phyloP scores from a whole-genome alignment of 2,113 vertebrate genomes.

The Sinosuthora webbiana region DNA sequence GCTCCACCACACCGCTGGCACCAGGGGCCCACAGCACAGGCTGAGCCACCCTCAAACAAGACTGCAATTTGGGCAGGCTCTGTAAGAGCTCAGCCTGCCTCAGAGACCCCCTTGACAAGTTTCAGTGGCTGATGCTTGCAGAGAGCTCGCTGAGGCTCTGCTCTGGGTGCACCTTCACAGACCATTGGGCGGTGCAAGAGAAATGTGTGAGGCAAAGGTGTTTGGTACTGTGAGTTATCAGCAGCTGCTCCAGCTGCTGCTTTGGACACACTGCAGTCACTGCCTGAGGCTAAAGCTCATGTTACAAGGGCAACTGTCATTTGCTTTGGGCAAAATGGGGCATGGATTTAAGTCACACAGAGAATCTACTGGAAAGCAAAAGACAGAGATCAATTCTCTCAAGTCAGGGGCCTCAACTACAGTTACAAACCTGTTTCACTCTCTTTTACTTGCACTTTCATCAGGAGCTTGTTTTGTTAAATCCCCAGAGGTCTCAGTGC shows the following conservation, averaged over 20 bases:
- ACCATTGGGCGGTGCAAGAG: accelerated
- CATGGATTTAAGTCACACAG: neutral
- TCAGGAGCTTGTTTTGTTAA: neutral
- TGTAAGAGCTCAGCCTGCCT: neutral
- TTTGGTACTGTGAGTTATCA: neutral
- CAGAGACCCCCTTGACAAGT: neutral
- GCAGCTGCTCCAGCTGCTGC: neutral
- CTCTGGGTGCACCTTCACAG: neutral
- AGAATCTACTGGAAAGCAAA: neutral
- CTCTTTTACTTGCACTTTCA: neutral
- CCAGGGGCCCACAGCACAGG: accelerated
- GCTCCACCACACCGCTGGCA: neutral
- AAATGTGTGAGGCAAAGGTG: neutral
- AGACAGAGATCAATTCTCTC: neutral
- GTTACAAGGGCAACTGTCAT: neutral
- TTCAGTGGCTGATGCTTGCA: neutral
- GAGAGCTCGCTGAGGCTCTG: neutral
- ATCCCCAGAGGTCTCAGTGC: neutral
- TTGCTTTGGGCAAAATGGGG: neutral
- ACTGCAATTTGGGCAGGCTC: neutral
- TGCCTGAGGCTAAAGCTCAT: neutral
- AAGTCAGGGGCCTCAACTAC: neutral
- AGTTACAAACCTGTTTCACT: neutral
- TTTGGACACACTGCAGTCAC: neutral
- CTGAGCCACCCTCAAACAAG: neutral